These are phyloP conservation scores for Hofmannophila pseudospretella DNA, from an alignment of 2,888 invertebrate genomes.

Conservation along the genomic window DNA sequence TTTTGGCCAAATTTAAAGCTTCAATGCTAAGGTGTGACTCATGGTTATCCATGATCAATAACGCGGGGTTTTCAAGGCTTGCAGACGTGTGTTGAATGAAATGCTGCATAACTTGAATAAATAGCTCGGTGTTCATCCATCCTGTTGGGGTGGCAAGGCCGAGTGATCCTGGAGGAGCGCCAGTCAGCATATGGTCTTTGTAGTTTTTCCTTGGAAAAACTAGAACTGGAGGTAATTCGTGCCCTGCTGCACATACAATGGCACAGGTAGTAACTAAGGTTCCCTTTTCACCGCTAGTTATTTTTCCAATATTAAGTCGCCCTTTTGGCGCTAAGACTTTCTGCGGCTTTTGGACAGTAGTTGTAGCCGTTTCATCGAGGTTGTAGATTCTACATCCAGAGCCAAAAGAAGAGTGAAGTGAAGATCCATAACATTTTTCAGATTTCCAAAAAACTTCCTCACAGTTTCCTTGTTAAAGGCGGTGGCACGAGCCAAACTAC, in stretches of 20 bases:
- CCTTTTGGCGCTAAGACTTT: constrained; percentile 2
- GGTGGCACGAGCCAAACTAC: background rate
- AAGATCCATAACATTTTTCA: background rate
- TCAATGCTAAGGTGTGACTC: constrained; percentile 8
- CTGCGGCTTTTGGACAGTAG: constrained; percentile 1
- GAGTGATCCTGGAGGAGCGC: background rate
- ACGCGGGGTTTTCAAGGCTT: background rate
- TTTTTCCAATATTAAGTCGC: background rate
- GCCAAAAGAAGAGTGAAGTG: background rate
- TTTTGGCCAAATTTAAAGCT: constrained; percentile 16
- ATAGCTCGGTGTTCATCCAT: background rate
- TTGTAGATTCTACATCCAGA: background rate
- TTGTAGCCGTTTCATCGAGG: constrained; percentile 3
- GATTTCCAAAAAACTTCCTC: background rate
- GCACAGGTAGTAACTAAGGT: background rate
- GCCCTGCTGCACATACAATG: background rate
- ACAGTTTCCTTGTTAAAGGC: background rate
- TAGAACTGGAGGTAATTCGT: background rate
- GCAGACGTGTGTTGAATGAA: constrained; percentile 1
- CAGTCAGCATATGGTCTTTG: background rate
- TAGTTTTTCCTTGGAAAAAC: background rate
- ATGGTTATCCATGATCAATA: background rate
- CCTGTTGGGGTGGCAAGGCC: background rate
- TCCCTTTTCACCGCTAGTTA: constrained; percentile 1
- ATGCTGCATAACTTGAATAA: background rate